Base-by-base conservation (phyloP, 2,113 vertebrate species). In the Empidonax alnorum region DNA sequence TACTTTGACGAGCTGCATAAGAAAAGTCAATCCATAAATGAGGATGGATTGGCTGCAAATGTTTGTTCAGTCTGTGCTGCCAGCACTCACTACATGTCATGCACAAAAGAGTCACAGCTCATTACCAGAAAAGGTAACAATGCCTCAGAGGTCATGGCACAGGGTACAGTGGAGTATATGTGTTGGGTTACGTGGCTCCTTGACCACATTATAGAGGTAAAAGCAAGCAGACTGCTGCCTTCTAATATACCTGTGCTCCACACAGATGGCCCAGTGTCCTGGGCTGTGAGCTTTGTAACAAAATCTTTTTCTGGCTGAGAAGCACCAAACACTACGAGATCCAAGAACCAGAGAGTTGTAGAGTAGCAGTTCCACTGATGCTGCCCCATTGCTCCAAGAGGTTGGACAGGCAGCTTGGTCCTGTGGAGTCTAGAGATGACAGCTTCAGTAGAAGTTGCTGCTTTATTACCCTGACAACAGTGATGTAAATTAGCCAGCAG, bases 361-460 rank as follows among this genome's bases (percentile, higher is more conserved):
- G 35, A 46, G 33, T 1, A 67, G 28, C 2, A 2, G 6, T 15
- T 89, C 78, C 24, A 33, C 9, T 71, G 31, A 17, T 62, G 20
- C 17, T 63, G 18, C 6, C 13, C 27, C 22, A 20, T 30, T 52
- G n/a, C 16, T 77, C 35, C 49, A 67, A 72, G 41, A 75, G 8
- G 9, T 1, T 69, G n/a, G 17, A 30, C 15, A 9, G 31, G 19
- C 30, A 67, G 21, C 24, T 59, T 30, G 44, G 31, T 21, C 30
- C 22, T 14, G 15, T 15, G 13, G 5, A 73, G 7, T 14, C 33
- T 22, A 42, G 17, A 0, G 0, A 25, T 47, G 8, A 31, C 66
- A 76, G 19, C 49, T 87, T 65, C 74, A 73, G 37, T 9, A 50
- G 12, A 37, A 12, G 14, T 24, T 50, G 25, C 12, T 69, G n/a